A percentile compares a stretch with the other conserved stretches of the same genome.
These are phyloP conservation scores for Antedon mediterranea DNA, from an alignment of 53 echinoderm and acorn worm genomes.

Conservation along the genomic window DNA sequence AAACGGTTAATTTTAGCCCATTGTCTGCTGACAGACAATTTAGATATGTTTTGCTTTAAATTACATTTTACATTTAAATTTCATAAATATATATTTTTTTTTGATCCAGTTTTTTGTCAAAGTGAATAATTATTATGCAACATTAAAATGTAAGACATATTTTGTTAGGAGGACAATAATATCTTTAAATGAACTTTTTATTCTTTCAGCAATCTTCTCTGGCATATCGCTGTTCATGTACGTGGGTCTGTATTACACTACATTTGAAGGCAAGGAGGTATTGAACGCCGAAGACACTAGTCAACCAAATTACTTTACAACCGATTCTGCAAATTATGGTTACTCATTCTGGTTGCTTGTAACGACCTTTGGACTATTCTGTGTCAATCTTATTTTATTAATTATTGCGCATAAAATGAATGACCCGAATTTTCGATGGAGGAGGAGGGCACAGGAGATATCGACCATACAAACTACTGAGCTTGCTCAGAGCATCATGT, in stretches of 20 bases:
- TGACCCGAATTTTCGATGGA: constrained; percentile 45
- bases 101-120: too few species aligned
- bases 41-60: too few species aligned
- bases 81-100: too few species aligned
- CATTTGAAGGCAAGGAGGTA: constrained; percentile 31
- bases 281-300: constrained; percentile 28
- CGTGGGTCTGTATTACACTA: constrained; percentile 32
- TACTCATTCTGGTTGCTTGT: constrained; percentile 65
- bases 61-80: too few species aligned
- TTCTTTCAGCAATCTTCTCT: constrained; percentile 28
- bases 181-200: background rate
- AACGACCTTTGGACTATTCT: constrained; percentile 37
- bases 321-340: constrained; percentile 26
- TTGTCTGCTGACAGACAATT: too few species aligned
- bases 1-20: too few species aligned
- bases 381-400: constrained; percentile 48
- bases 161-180: too few species aligned
- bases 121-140: too few species aligned
- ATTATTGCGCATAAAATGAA: constrained; percentile 46
- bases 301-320: constrained; percentile 41
- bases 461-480: background rate
- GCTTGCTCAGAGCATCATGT: background rate
- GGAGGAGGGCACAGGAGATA: constrained; percentile 11
- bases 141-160: too few species aligned
- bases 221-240: constrained; percentile 42